These are phyloP conservation scores for Aphrocallistes beatrix DNA, from an alignment of 37 sponge, comb jelly and placozoan genomes.

Conservation along the genomic window DNA sequence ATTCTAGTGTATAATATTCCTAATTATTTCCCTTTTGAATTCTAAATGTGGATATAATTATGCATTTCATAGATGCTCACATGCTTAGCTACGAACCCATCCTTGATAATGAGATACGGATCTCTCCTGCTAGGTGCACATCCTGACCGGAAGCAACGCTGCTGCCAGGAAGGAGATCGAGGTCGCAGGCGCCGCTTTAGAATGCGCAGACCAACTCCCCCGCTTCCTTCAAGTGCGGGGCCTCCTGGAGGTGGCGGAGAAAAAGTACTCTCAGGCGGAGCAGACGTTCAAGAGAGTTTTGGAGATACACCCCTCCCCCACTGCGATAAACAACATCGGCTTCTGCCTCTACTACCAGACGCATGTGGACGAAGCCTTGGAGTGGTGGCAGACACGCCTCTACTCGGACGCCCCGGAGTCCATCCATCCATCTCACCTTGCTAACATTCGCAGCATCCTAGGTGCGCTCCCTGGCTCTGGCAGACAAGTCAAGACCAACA, in stretches of 20 bases:
- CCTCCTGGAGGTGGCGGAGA: background rate
- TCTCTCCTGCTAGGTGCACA: background rate
- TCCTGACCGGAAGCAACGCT: background rate
- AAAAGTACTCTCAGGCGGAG: background rate
- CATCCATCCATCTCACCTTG: background rate
- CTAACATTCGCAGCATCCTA: background rate
- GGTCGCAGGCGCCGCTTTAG: background rate
- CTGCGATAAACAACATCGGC: background rate
- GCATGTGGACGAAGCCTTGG: background rate
- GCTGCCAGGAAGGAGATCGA: background rate
- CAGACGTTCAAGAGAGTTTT: background rate
- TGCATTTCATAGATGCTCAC: too few relatives aligned
- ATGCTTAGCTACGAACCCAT: too few relatives aligned
- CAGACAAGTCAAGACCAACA: background rate
- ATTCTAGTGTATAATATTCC: too few relatives aligned
- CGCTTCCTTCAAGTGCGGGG: background rate
- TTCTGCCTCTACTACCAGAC: constrained; percentile 13
- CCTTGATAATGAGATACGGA: too few relatives aligned
- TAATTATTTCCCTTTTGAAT: too few relatives aligned
- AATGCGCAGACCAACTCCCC: background rate
- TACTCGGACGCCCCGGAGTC: background rate
- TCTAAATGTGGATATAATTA: too few relatives aligned
- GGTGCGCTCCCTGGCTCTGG: background rate
- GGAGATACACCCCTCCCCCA: background rate
- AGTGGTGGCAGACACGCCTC: background rate